phyloP scores from a whole-genome alignment of 2,888 invertebrate species.

The Alloplasta piceator region DNA sequence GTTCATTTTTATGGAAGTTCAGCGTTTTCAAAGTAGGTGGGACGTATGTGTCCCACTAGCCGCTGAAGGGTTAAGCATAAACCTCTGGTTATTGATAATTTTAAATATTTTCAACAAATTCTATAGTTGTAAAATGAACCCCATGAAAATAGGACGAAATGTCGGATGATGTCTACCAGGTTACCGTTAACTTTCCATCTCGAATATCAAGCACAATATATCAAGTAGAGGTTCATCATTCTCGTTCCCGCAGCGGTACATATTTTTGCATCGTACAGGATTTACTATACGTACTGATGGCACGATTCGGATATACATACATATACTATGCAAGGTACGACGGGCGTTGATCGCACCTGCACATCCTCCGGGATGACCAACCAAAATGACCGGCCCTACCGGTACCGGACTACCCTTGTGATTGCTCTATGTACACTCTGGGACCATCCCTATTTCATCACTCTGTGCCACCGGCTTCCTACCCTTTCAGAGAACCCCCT shows the following conservation, averaged over 20 bases:
- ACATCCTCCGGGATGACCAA: conserved; percentile 19
- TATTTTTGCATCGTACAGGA: neutral
- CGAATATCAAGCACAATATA: neutral
- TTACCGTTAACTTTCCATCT: no score
- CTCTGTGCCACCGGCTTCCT: conserved; percentile 2
- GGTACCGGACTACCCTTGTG: conserved; percentile 40
- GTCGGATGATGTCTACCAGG: neutral
- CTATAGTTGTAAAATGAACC: no score
- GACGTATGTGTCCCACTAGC: no score
- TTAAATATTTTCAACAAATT: no score
- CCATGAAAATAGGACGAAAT: no score
- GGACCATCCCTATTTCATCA: conserved; percentile 50
- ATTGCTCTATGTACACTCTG: conserved; percentile 48
- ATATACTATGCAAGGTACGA: no score
- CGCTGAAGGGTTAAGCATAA: no score
- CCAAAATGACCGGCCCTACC: conserved; percentile 45
- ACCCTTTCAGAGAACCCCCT: conserved; percentile 1
- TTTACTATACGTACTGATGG: neutral
- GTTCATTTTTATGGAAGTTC: no score
- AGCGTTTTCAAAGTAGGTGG: no score
- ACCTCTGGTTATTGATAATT: no score
- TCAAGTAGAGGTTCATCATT: neutral
- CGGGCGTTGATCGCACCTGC: conserved; percentile 36
- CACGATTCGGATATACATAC: neutral
- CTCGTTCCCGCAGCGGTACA: neutral